Conservation (phyloP, 2,797 vertebrate genomes). For the Potorous gilbertii region DNA sequence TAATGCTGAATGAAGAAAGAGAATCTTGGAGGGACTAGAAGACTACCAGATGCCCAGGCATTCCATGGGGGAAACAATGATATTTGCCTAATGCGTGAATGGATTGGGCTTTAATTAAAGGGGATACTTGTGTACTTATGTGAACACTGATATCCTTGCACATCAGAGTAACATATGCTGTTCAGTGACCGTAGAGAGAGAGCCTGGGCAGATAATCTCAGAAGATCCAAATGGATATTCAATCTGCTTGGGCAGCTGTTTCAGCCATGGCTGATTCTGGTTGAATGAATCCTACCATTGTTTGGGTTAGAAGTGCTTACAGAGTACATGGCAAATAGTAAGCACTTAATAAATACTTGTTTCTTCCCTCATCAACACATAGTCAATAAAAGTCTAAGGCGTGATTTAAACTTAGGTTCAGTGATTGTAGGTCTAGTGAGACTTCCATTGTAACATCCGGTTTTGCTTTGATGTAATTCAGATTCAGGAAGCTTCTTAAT, state of each 20-base stretch:
- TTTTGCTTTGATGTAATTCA: background rate
- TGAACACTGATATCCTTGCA: conserved; percentile 62
- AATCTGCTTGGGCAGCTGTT: conserved; percentile 57
- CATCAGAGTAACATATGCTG: conserved; percentile 65
- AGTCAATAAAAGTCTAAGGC: background rate
- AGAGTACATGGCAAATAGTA: background rate
- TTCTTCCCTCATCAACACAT: background rate
- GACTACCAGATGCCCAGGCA: conserved; percentile 73
- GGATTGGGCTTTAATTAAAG: conserved; percentile 78
- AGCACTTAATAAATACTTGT: background rate
- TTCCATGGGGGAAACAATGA: conserved; percentile 70
- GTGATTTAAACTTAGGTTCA: background rate
- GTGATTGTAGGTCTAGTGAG: background rate
- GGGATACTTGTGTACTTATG: conserved; percentile 73
- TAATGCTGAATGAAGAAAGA: conserved; percentile 43
- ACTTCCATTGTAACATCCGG: too few relatives aligned
- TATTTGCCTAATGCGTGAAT: conserved; percentile 76
- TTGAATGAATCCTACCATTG: conserved; percentile 1
- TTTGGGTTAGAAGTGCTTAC: conserved; percentile 27
- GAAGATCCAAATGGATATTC: conserved; percentile 57
- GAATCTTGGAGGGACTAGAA: conserved; percentile 62
- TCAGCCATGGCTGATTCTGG: background rate
- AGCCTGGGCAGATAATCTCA: conserved; percentile 37
- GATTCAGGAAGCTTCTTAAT: background rate
- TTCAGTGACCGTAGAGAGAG: background rate